These are phyloP conservation scores for Cheirogaleus medius DNA, from an alignment of 2,113 vertebrate genomes.

Conservation along the genomic window DNA sequence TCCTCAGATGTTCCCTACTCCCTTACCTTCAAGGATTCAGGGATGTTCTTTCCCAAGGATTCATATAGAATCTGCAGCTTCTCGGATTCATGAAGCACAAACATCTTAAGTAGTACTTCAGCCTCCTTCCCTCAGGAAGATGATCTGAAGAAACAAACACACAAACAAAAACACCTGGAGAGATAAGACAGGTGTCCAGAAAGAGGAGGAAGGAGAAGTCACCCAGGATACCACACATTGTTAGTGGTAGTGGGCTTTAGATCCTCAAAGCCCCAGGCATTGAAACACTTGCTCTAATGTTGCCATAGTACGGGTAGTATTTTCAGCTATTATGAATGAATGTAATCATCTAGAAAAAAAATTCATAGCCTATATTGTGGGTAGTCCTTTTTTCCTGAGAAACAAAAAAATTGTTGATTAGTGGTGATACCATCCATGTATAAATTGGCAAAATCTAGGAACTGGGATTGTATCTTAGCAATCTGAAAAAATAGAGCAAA, in stretches of 20 bases:
- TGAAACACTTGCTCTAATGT: not conserved
- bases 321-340: not conserved
- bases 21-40: slow-evolving; percentile 44
- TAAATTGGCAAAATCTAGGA: not conserved
- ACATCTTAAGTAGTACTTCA: not conserved
- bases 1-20: no score
- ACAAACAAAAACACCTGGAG: not conserved
- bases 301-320: not conserved
- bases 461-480: not conserved
- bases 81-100: not conserved
- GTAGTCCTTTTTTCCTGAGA: not conserved
- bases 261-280: not conserved
- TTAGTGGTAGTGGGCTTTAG: not conserved
- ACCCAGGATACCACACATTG: not conserved
- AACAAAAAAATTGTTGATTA: not conserved
- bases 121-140: not conserved
- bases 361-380: not conserved
- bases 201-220: not conserved
- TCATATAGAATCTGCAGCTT: not conserved
- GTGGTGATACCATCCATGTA: not conserved
- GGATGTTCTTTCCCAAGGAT: slow-evolving; percentile 2
- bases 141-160: not conserved
- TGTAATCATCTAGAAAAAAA: not conserved
- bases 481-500: not conserved
- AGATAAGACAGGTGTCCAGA: not conserved